Percentiles rank a stretch among this genome's conserved stretches.
Conservation (phyloP, 2,113 vertebrate species). For the Plestiodon gilberti region DNA sequence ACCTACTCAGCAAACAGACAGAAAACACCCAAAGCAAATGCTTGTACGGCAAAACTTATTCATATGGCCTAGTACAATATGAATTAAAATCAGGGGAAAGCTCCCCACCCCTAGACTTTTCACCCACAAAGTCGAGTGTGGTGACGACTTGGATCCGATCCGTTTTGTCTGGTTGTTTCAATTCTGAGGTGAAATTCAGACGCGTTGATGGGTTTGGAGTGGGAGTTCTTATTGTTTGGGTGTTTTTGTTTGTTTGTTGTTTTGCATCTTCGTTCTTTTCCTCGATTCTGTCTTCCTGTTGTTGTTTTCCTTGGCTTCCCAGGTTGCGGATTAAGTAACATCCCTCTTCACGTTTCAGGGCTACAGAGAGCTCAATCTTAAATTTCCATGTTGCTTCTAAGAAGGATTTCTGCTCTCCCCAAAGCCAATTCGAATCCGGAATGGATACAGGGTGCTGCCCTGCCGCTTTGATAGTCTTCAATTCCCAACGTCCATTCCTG, state of each 20-base stretch:
- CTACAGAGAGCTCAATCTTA: not conserved
- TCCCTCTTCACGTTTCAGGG: not conserved
- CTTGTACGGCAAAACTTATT: constrained; percentile 55
- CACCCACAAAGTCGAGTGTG: too few relatives aligned
- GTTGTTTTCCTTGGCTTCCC: rapidly evolving
- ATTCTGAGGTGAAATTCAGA: not conserved
- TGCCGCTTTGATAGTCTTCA: not conserved
- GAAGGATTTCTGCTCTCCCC: not conserved
- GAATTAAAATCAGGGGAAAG: not conserved
- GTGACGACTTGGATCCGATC: not conserved
- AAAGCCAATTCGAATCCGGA: not conserved
- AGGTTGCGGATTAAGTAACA: constrained; percentile 5
- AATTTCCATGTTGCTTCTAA: not conserved
- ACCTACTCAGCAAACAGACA: constrained; percentile 79
- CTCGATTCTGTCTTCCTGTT: not conserved
- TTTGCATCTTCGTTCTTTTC: rapidly evolving
- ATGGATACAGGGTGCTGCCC: not conserved
- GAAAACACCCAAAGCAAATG: constrained; percentile 74
- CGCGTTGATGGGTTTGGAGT: not conserved
- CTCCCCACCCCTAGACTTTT: too few relatives aligned
- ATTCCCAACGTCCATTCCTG: not conserved
- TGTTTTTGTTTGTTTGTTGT: not conserved
- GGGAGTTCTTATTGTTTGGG: too few relatives aligned
- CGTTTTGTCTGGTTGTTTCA: not conserved
- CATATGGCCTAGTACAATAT: constrained; percentile 43